These are phyloP conservation scores for Drosophila nasuta DNA, from an alignment of 1,140 invertebrate genomes.

Conservation along the genomic window DNA sequence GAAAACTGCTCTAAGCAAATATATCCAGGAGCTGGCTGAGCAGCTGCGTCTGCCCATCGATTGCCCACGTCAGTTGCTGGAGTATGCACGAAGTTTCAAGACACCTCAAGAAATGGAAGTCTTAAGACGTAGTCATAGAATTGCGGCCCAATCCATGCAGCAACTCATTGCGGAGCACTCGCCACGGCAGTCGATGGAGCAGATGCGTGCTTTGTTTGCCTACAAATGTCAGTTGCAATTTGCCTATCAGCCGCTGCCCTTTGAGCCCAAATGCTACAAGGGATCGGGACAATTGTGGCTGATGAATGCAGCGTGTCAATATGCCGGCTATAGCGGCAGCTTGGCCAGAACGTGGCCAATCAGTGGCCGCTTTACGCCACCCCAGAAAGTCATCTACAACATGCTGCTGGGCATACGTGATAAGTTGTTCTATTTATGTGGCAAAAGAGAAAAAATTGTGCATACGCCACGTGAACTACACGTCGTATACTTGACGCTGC, in stretches of 20 bases:
- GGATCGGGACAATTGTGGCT: conserved; percentile 29
- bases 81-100: conserved; percentile 43
- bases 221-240: conserved; percentile 30
- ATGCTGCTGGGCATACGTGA: conserved; percentile 44
- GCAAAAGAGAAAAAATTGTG: neutral
- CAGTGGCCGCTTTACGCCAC: conserved; percentile 45
- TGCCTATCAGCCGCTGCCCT: conserved; percentile 26
- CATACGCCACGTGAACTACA: conserved; percentile 44
- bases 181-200: neutral
- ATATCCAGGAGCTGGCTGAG: conserved; percentile 31
- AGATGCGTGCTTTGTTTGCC: conserved; percentile 36
- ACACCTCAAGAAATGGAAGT: conserved; percentile 27
- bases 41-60: conserved; percentile 10
- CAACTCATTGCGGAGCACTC: conserved; percentile 42
- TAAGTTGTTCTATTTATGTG: conserved; percentile 37
- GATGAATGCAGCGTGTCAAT: conserved; percentile 51
- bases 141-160: conserved; percentile 51
- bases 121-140: conserved; percentile 31
- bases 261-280: neutral
- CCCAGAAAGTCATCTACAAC: conserved; percentile 55
- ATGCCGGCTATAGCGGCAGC: conserved; percentile 52
- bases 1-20: neutral
- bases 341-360: conserved; percentile 55
- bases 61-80: conserved; percentile 38
- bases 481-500: conserved; percentile 32